Conservation (phyloP, 2,888 invertebrate genomes). For the Carterocephalus palaemon region DNA sequence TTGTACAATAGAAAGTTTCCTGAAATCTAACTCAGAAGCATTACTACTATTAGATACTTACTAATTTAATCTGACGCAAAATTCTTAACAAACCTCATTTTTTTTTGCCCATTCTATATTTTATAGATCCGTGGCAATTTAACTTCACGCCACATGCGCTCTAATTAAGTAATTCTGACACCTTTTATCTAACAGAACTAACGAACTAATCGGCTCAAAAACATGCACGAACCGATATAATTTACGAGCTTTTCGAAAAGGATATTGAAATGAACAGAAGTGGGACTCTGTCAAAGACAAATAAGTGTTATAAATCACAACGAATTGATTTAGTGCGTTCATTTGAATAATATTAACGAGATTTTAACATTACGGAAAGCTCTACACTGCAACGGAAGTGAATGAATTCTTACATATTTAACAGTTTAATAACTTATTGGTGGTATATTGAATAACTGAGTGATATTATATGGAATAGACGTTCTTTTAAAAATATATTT, state of each 20-base stretch:
- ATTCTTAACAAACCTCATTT: too few relatives aligned
- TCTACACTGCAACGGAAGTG: too few relatives aligned
- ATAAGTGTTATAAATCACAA: constrained; percentile 15
- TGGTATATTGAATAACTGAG: too few relatives aligned
- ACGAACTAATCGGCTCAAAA: constrained; percentile 18
- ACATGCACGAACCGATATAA: constrained; percentile 20
- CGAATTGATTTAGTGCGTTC: constrained; percentile 18
- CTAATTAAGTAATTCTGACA: constrained; percentile 21
- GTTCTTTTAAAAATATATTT: too few relatives aligned
- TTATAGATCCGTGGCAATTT: background rate
- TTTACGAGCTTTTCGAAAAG: constrained; percentile 18
- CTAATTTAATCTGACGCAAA: too few relatives aligned
- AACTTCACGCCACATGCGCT: constrained; percentile 18
- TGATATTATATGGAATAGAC: too few relatives aligned
- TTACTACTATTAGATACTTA: too few relatives aligned
- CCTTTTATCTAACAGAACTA: constrained; percentile 18
- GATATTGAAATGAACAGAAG: constrained; percentile 17
- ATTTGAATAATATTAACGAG: constrained; percentile 18
- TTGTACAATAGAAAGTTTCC: too few relatives aligned
- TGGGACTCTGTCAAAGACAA: constrained; percentile 18
- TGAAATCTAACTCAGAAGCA: too few relatives aligned
- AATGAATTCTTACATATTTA: too few relatives aligned
- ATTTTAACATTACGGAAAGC: constrained; percentile 4
- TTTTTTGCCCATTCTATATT: too few relatives aligned
- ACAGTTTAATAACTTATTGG: too few relatives aligned